Percentiles rank a stretch among this genome's conserved stretches.
phyloP scores from a whole-genome alignment of 30 jellyfish, hydroid and myxozoan species.

The Sanderia malayensis region DNA sequence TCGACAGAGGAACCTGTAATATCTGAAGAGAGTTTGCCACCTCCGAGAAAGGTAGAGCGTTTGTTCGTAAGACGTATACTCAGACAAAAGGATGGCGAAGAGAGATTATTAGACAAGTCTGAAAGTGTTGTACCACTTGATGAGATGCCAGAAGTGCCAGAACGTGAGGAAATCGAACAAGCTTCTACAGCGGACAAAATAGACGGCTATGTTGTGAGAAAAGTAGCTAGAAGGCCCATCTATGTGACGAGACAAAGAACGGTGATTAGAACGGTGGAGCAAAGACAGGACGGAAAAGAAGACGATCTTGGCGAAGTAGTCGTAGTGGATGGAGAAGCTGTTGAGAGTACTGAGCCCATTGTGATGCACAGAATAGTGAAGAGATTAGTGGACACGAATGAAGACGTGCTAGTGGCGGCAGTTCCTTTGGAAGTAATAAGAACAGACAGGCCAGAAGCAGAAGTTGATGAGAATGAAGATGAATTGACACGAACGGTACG shows the following conservation, averaged over 20 bases:
- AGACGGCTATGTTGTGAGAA: slow-evolving; percentile 39
- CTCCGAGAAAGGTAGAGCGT: slow-evolving; percentile 64
- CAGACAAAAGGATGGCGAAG: slow-evolving; percentile 73
- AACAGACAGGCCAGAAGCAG: slow-evolving; percentile 70
- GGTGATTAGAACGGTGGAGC: slow-evolving; percentile 30
- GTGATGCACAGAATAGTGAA: slow-evolving; percentile 44
- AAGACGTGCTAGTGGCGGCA: slow-evolving; percentile 31
- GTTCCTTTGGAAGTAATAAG: slow-evolving; percentile 58
- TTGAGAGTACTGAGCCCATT: neutral
- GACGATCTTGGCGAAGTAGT: slow-evolving; percentile 38
- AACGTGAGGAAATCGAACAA: slow-evolving; percentile 28
- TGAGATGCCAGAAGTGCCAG: slow-evolving; percentile 9
- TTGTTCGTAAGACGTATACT: slow-evolving; percentile 68
- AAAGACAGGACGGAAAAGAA: slow-evolving; percentile 42
- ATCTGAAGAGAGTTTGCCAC: slow-evolving; percentile 1
- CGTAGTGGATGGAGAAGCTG: slow-evolving; percentile 48
- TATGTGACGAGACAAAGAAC: slow-evolving; percentile 71
- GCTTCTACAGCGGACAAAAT: neutral
- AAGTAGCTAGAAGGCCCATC: slow-evolving; percentile 65
- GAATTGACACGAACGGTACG: slow-evolving; percentile 66
- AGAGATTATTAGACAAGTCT: slow-evolving; percentile 35
- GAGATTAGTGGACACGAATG: slow-evolving; percentile 48
- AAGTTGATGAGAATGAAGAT: slow-evolving; percentile 53
- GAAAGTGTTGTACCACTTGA: slow-evolving; percentile 35
- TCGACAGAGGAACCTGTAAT: slow-evolving; percentile 41